Evolutionary conservation across 2,888 invertebrate genomes (phyloP).

Genomic region (Tetheella fluctuosa): DNA sequence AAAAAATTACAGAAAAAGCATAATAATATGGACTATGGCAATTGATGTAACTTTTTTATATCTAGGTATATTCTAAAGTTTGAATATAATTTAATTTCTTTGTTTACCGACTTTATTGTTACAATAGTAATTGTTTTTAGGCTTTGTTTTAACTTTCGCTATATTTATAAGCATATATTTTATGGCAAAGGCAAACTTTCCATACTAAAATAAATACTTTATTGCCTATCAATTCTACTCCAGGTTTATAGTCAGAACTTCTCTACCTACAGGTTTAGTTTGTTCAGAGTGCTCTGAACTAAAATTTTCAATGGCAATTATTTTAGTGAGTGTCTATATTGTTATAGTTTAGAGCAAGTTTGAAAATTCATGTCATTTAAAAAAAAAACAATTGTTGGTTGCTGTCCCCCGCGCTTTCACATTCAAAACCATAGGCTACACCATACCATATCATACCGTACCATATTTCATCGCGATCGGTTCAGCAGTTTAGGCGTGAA

Average conservation of each 20-base stretch:
- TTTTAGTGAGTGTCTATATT: background rate
- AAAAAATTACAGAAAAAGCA: no score
- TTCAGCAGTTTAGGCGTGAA: no score
- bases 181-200: background rate
- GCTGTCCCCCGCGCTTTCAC: no score
- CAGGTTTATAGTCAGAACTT: background rate
- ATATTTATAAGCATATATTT: background rate
- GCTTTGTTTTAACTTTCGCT: background rate
- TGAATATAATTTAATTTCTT: no score
- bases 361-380: background rate
- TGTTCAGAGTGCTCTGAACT: constrained; percentile 3
- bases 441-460: no score
- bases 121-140: background rate
- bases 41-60: no score
- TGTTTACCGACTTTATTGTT: background rate
- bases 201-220: background rate
- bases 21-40: no score
- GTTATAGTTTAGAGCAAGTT: background rate
- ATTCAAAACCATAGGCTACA: no score
- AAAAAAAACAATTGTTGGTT: no score
- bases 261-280: background rate
- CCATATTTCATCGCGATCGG: no score
- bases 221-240: background rate
- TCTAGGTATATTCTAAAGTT: no score
- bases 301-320: background rate